Evolutionary conservation across 2,113 vertebrate species (phyloP), one percentile per base, ranked within the genome.

Genomic region (Urocolius indicus): DNA sequence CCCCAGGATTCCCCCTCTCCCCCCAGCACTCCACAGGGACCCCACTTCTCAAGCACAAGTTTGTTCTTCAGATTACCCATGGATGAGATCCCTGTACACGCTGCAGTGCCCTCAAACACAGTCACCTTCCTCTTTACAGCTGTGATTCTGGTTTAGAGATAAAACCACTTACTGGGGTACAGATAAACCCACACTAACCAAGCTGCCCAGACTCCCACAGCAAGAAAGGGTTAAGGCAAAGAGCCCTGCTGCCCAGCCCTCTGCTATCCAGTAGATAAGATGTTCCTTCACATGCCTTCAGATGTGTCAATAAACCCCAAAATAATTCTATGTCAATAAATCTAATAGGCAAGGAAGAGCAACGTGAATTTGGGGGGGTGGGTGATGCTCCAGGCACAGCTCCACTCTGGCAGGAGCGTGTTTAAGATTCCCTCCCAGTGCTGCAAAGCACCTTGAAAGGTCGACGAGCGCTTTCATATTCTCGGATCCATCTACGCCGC

Each of bases 371-470:
- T 38, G 0, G 72, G 85, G 93, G 48, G 49, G 30, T 63, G 4
- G 0, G 75, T 1, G 86, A 32, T 0, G 62, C 2, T 1, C 10
- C 30, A 89, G 49, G 69, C 87, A 88, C 95, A 38, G 80, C 94
- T 94, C 89, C 93, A 61, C 82, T 79, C 89, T 26, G 84, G 87
- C 95, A 84, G 95, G 72, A 87, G 38, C 6, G 15, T 38, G 82
- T 77, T 93, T 93, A 90, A 92, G 94, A 92, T 96, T 94, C 96
- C 92, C 90, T 94, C 90, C 76, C 85, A 62, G 73, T 6, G 58
- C 94, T 66, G 91, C 93, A 77, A 63, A 96, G 94, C 94, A 96
- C 95, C 94, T 94, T 95, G 93, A 94, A 95, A 96, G 95, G 95
- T 94, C 91, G 91, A 5, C 17, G 38, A 80, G 94, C 66, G 29